phyloP scores from a whole-genome alignment of 2,113 vertebrate species.

The Oryzias celebensis region DNA sequence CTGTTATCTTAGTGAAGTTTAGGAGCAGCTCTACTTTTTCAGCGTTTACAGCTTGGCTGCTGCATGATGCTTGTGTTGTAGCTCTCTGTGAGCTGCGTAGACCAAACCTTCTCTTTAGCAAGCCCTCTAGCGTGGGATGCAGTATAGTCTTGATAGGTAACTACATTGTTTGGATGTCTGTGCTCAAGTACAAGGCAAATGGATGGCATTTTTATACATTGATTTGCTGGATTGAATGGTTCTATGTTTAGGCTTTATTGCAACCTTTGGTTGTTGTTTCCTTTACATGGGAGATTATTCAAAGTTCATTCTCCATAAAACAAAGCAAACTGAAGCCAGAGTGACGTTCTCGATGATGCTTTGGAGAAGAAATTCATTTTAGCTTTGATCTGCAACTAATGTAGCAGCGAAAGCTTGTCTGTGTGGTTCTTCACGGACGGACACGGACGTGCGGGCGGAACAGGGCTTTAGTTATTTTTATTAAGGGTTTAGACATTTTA shows the following conservation, averaged over 20 bases:
- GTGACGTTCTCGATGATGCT: conserved; percentile 10
- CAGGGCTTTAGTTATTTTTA: conserved; percentile 29
- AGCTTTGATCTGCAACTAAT: conserved; percentile 40
- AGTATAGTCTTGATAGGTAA: conserved; percentile 40
- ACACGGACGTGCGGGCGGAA: conserved; percentile 10
- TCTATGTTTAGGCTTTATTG: conserved; percentile 37
- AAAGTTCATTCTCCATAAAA: conserved; percentile 27
- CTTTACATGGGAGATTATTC: conserved; percentile 26
- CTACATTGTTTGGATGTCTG: conserved; percentile 40
- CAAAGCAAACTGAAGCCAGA: conserved; percentile 11
- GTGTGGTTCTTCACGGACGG: conserved; percentile 7
- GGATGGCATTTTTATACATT: conserved; percentile 23
- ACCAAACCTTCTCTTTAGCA: conserved; percentile 42
- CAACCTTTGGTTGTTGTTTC: conserved; percentile 40
- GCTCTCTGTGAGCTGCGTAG: conserved; percentile 36
- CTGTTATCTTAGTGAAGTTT: background rate
- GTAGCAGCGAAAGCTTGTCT: conserved; percentile 59
- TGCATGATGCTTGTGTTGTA: conserved; percentile 66
- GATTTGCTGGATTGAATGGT: conserved; percentile 42
- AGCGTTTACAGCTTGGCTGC: conserved; percentile 44
- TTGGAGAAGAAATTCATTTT: conserved; percentile 18
- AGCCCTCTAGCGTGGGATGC: conserved; percentile 45
- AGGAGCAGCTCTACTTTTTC: conserved; percentile 22
- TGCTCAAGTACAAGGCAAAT: conserved; percentile 37
- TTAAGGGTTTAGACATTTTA: conserved; percentile 2